A percentile compares a stretch with the other conserved stretches of the same genome.
Conservation (phyloP, 2,113 vertebrate species). For the Nipponia nippon region DNA sequence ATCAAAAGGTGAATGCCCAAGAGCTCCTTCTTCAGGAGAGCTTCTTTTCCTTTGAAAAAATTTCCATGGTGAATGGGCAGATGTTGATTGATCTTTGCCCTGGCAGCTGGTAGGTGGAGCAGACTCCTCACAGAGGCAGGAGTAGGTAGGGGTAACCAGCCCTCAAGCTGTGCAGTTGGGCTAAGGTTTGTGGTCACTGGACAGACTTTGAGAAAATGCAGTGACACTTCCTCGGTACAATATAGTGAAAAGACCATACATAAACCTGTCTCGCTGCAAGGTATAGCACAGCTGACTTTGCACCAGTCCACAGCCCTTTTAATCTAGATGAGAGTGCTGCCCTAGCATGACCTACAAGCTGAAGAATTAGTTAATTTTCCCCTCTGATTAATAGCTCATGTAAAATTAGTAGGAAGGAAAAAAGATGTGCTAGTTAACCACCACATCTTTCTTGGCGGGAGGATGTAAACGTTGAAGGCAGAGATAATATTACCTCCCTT, state of each 20-base stretch:
- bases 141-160: background rate
- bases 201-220: background rate
- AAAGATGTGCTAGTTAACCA: conserved; percentile 48
- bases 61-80: background rate
- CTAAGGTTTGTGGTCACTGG: background rate
- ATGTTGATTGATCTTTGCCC: background rate
- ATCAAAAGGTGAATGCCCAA: background rate
- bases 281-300: background rate
- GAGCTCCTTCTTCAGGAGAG: background rate
- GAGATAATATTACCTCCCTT: conserved; percentile 72
- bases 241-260: background rate
- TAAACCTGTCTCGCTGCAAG: background rate
- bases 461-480: conserved; percentile 59
- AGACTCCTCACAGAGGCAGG: background rate
- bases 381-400: conserved; percentile 59
- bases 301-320: background rate
- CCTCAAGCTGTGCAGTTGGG: background rate
- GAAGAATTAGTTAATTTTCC: conserved; percentile 58
- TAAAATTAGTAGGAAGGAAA: conserved; percentile 60
- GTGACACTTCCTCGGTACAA: background rate
- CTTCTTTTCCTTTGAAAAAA: background rate
- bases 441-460: conserved; percentile 6
- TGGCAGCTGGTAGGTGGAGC: background rate
- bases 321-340: conserved; percentile 20
- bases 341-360: conserved; percentile 58